Percentiles rank a stretch among this genome's conserved stretches.
Evolutionary conservation across 2,797 vertebrate genomes (phyloP).

Genomic region (Graptemys geographica): DNA sequence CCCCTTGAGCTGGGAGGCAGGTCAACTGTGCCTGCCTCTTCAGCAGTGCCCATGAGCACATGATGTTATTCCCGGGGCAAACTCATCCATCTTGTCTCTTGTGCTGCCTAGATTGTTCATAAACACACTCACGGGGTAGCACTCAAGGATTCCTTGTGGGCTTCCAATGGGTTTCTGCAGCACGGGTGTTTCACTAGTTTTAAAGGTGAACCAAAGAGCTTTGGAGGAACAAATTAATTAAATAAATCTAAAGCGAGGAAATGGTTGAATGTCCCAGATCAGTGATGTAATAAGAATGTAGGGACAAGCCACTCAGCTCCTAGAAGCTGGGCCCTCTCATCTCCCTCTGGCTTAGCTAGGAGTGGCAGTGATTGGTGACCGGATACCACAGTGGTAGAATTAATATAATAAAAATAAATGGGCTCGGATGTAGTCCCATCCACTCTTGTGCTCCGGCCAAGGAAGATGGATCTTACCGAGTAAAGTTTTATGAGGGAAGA

Average conservation of each 20-base stretch:
- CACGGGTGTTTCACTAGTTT: background rate
- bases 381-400: background rate
- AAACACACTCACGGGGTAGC: rapidly evolving
- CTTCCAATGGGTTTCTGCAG: background rate
- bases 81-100: background rate
- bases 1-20: background rate
- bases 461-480: background rate
- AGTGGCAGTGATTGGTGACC: background rate
- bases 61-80: background rate
- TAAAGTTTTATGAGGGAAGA: background rate
- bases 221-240: background rate
- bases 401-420: background rate
- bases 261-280: background rate
- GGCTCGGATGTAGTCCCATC: rapidly evolving
- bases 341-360: background rate
- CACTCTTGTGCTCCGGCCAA: slow-evolving; percentile 20
- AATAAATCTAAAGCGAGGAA: background rate
- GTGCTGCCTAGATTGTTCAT: background rate
- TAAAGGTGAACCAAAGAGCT: background rate
- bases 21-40: background rate
- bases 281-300: rapidly evolving
- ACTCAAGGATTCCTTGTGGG: background rate
- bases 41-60: background rate
- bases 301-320: background rate
- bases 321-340: background rate